A percentile compares a stretch with the other conserved stretches of the same genome.
phyloP scores from a whole-genome alignment of 2,888 invertebrate species.

The Lingula anatina region DNA sequence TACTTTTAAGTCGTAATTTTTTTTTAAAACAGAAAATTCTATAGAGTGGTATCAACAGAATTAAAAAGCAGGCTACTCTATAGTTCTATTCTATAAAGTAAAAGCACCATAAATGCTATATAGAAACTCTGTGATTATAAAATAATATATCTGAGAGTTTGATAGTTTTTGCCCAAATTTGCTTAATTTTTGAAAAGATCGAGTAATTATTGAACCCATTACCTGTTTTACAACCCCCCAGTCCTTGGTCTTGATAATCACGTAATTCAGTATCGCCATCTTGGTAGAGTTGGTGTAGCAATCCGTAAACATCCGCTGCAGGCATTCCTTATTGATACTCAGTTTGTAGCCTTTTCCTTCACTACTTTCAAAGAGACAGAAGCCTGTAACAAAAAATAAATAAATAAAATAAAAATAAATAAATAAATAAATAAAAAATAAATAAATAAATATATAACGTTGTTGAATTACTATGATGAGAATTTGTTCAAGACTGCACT shows the following conservation, averaged over 20 bases:
- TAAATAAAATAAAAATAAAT: neutral
- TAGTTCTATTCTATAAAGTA: too few species aligned
- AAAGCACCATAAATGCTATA: too few species aligned
- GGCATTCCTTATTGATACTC: conserved; percentile 16
- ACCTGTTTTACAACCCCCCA: conserved; percentile 71
- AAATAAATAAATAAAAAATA: too few species aligned
- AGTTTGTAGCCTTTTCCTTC: conserved; percentile 10
- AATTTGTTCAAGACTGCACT: too few species aligned
- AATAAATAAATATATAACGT: too few species aligned
- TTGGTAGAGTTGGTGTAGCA: conserved; percentile 30
- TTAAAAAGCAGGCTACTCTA: too few species aligned
- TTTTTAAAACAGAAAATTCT: neutral
- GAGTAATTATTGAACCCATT: conserved; percentile 15
- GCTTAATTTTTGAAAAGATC: neutral
- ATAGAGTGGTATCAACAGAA: neutral
- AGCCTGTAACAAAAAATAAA: conserved; percentile 1
- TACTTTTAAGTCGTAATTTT: neutral
- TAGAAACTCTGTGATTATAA: too few species aligned
- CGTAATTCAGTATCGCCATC: conserved; percentile 75
- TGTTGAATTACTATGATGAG: too few species aligned
- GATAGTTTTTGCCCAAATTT: too few species aligned
- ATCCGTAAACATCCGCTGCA: conserved; percentile 22
- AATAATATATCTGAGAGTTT: too few species aligned
- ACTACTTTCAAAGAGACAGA: conserved; percentile 1
- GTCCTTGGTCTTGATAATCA: conserved; percentile 73